Conservation (phyloP, 2,113 vertebrate genomes). For the Petaurus breviceps region DNA sequence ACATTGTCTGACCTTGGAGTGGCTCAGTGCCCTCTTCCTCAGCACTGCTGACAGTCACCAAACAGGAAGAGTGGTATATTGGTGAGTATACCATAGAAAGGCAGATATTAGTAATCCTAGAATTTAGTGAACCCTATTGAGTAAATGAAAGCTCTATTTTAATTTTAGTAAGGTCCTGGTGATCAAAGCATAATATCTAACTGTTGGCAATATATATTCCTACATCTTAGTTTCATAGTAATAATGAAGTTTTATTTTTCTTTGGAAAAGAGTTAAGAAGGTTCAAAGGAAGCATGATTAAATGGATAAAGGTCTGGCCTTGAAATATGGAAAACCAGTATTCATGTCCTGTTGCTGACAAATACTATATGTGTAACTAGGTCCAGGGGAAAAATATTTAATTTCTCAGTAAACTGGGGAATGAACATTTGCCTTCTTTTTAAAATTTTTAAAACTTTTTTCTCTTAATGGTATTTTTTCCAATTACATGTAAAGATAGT, state of each 20-base stretch:
- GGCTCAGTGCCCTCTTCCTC: slow-evolving; percentile 84
- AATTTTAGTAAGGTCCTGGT: not conserved
- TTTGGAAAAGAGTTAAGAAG: not conserved
- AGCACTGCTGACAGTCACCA: slow-evolving; percentile 80
- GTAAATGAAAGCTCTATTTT: not conserved
- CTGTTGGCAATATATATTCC: not conserved
- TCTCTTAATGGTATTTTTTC: too few relatives aligned
- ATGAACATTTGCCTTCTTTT: not conserved
- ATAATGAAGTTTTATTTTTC: not conserved
- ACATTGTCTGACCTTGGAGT: slow-evolving; percentile 88
- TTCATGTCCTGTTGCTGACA: not conserved
- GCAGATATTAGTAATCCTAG: not conserved
- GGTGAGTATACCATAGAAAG: slow-evolving; percentile 49
- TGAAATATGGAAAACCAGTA: not conserved
- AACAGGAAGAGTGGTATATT: slow-evolving; percentile 72
- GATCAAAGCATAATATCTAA: not conserved
- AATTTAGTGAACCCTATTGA: not conserved
- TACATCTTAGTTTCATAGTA: not conserved
- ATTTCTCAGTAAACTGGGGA: not conserved
- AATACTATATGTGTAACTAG: not conserved
- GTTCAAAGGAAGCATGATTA: not conserved
- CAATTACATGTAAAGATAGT: too few relatives aligned
- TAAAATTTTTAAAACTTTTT: too few relatives aligned
- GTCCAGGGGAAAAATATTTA: not conserved
- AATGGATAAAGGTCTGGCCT: not conserved